Base-by-base conservation (phyloP, 2,113 vertebrate genomes). In the Himantopus leucocephalus region DNA sequence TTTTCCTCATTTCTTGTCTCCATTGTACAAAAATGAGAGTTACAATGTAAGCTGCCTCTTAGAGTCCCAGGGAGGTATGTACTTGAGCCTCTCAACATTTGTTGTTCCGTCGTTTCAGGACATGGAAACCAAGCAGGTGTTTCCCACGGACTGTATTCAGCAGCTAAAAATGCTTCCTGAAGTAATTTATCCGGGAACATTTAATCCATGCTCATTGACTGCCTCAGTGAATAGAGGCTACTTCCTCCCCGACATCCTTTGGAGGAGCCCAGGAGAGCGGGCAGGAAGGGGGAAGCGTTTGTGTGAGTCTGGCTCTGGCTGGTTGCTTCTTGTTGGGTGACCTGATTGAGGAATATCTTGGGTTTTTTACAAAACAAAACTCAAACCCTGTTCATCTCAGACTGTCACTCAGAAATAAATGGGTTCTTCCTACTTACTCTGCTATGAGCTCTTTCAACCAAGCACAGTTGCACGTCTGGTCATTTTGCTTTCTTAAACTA, bases 91-190 rank as follows among this genome's bases (percentile, higher is more conserved):
- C 39, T 16, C 10, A 35, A 4, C 45, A 1, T 3, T 32, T 52
- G 41, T 14, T 27, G 29, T 76, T 34, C 22, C 0, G 0, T 8
- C 30, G 6, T 55, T 92, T 41, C 60, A 90, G 95, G 85, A 85
- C 47, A 0, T 67, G 67, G 79, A 88, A 34, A 23, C 30, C 77
- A 60, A 7, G 1, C 96, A 94, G 96, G 88, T 95, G 94, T 90
- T 97, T 96, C 92, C 96, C 90, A 77, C 58, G 39, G 78, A 1
- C 90, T 62, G 14, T 23, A 10, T 7, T 90, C 62, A 80, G 81
- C 90, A 83, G 87, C 88, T 76, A 1, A 27, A 91, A 77, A 41
- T 52, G 76, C 60, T 94, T 96, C 96, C 96, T 94, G 95, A 3
- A 55, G 47, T n/a, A 2, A 66, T 66, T 94, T 59, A 64, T 52